Conservation (phyloP, 2,888 invertebrate genomes). For the Cerceris rybyensis region DNA sequence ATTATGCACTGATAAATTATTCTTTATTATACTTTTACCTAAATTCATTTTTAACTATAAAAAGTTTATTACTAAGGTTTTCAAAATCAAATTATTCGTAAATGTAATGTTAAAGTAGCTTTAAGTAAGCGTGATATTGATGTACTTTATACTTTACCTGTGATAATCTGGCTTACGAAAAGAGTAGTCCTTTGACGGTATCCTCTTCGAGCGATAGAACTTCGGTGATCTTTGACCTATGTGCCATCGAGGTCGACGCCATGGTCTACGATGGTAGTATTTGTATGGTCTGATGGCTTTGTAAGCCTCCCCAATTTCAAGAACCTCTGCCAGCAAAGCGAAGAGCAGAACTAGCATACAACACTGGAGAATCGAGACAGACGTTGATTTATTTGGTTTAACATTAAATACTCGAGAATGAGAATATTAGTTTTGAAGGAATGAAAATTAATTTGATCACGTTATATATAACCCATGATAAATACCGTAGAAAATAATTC, state of each 20-base stretch:
- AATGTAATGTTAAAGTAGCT: background rate
- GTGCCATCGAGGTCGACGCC: slow-evolving; percentile 59
- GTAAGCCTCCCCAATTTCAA: slow-evolving; percentile 60
- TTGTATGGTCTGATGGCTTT: slow-evolving; percentile 66
- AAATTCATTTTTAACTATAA: too few species aligned
- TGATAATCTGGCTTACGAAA: slow-evolving; percentile 41
- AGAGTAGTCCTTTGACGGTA: slow-evolving; percentile 51
- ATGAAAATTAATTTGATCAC: too few species aligned
- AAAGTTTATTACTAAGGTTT: too few species aligned
- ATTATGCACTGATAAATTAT: too few species aligned
- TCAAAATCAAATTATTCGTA: background rate
- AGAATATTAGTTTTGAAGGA: background rate
- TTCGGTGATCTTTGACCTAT: slow-evolving; percentile 56
- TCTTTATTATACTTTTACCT: too few species aligned
- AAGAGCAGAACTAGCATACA: slow-evolving; percentile 54
- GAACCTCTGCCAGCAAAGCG: slow-evolving; percentile 60
- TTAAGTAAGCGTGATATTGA: background rate
- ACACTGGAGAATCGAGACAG: slow-evolving; percentile 29
- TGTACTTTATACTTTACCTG: slow-evolving; percentile 50
- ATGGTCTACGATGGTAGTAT: slow-evolving; percentile 61
- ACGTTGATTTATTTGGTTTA: background rate
- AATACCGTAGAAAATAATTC: too few species aligned
- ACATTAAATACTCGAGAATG: background rate
- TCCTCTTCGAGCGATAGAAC: slow-evolving; percentile 56
- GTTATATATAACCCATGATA: too few species aligned